phyloP scores from a whole-genome alignment of 1,140 invertebrate species.

The Pinna nobilis region DNA sequence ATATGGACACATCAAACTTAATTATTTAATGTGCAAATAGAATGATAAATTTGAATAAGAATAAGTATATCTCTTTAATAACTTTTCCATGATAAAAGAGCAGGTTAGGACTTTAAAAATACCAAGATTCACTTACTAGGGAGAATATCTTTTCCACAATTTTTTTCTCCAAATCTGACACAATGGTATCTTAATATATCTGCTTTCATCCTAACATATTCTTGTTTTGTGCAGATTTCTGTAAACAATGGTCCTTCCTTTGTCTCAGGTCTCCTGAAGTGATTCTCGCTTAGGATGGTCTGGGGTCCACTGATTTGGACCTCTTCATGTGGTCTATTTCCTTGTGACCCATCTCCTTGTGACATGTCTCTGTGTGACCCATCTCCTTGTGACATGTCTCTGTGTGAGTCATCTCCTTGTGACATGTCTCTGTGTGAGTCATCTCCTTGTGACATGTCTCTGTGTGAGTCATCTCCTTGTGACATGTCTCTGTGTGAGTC shows the following conservation, averaged over 20 bases:
- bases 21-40: too few species aligned
- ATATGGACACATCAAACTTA: too few species aligned
- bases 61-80: too few species aligned
- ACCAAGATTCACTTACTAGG: slow-evolving; percentile 39
- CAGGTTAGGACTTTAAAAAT: too few species aligned
- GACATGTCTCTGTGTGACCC: not conserved
- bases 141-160: slow-evolving; percentile 72
- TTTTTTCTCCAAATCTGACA: slow-evolving; percentile 77
- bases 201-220: slow-evolving; percentile 78
- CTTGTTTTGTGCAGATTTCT: slow-evolving; percentile 48
- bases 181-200: slow-evolving; percentile 85
- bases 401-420: slow-evolving; percentile 23
- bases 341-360: not conserved
- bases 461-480: slow-evolving; percentile 25
- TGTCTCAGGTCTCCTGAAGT: too few species aligned
- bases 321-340: not conserved
- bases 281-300: too few species aligned
- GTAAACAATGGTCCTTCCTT: slow-evolving; percentile 5
- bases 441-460: slow-evolving; percentile 22
- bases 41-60: too few species aligned
- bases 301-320: not conserved
- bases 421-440: slow-evolving; percentile 18
- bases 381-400: slow-evolving; percentile 16
- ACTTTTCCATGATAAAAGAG: too few species aligned
- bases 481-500: slow-evolving; percentile 12